Evolutionary conservation across 2,797 vertebrate genomes (phyloP).

Genomic region (Austrolebias charrua): DNA sequence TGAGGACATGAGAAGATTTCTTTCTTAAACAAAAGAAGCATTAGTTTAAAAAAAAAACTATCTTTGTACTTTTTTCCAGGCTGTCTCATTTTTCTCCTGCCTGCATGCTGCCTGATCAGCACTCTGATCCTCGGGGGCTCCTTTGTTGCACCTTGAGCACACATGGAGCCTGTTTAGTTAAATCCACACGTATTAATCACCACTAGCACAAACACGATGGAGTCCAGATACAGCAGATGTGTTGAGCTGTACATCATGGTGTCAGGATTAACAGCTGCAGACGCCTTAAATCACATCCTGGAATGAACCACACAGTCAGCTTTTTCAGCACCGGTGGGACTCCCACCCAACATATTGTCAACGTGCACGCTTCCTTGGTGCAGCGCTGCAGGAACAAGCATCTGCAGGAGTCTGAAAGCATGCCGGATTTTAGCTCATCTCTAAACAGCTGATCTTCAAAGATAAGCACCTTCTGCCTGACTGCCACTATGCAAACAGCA

Average conservation of each 20-base stretch:
- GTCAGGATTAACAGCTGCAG: slow-evolving; percentile 25
- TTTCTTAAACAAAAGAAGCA: slow-evolving; percentile 54
- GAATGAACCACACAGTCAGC: slow-evolving; percentile 64
- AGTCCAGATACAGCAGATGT: slow-evolving; percentile 11
- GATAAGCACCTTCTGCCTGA: slow-evolving; percentile 25
- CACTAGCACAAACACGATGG: slow-evolving; percentile 9
- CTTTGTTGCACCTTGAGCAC: slow-evolving; percentile 48
- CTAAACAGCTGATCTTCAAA: slow-evolving; percentile 30
- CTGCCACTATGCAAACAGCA: slow-evolving; percentile 16
- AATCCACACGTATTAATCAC: slow-evolving; percentile 51
- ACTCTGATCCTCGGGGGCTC: slow-evolving; percentile 44
- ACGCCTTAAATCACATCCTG: slow-evolving; percentile 58
- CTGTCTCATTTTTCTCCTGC: slow-evolving; percentile 38
- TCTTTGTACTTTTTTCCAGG: slow-evolving; percentile 44
- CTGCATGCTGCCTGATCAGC: slow-evolving; percentile 65
- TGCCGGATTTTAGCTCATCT: slow-evolving; percentile 31
- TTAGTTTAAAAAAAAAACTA: slow-evolving; percentile 42
- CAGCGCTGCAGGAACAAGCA: slow-evolving; percentile 13
- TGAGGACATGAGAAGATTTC: slow-evolving; percentile 48
- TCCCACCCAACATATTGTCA: slow-evolving; percentile 52
- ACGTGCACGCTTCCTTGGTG: slow-evolving; percentile 52
- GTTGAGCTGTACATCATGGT: slow-evolving; percentile 1
- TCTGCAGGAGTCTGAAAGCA: slow-evolving; percentile 17
- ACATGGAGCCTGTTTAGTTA: slow-evolving; percentile 50
- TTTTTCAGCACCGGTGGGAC: slow-evolving; percentile 39